Base-by-base conservation (phyloP, 2,797 vertebrate genomes). In the Mormyrus proboscirostris region DNA sequence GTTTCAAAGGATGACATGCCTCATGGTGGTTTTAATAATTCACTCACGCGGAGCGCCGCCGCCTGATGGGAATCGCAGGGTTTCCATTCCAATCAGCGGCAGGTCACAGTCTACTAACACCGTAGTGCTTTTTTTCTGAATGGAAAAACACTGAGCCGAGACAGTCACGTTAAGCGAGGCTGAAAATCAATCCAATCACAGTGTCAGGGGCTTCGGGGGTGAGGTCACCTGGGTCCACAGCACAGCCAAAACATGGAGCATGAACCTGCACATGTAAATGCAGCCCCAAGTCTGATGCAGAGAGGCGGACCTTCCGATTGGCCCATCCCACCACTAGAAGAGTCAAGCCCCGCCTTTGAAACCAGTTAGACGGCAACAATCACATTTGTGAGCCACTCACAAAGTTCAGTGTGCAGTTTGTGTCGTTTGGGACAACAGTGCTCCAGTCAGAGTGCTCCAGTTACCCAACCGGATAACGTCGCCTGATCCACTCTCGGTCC, bases 71-170 rank as follows among this genome's bases (percentile, higher is more conserved):
- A 69, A 86, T n/a, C 25, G 9, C 41, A 50, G 82, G 57, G 22
- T 69, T 86, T 57, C 53, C 51, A 87, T 57, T 87, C 51, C 86
- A 57, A 57, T 51, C 51, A n/a, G 53, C 16, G 14, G 86, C 82
- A 59, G 49, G 51, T 87, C 86, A 86, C 50, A 87, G 86, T n/a
- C 86, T 59, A 59, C 86, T 82, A 82, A 82, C 41, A n/a, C 41
- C 19, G 76, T 82, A 44, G 41, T 47, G 76, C 41, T 19, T 76
- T 79, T 82, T 82, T 82, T 82, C 86, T 59, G 51, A 87, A 38
- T 87, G 86, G 86, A 87, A 87, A 87, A 87, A 38, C 25, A 87
- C 86, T 22, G 76, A 82, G 76, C 76, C 5, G 19, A 76, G 41
- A 8, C 76, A n/a, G 76, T 47, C 41, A 82, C 3, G 33, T 79